Percentiles rank a stretch among this genome's conserved stretches.
Evolutionary conservation across 2,113 vertebrate species (phyloP).

Genomic region (Elachura formosa): DNA sequence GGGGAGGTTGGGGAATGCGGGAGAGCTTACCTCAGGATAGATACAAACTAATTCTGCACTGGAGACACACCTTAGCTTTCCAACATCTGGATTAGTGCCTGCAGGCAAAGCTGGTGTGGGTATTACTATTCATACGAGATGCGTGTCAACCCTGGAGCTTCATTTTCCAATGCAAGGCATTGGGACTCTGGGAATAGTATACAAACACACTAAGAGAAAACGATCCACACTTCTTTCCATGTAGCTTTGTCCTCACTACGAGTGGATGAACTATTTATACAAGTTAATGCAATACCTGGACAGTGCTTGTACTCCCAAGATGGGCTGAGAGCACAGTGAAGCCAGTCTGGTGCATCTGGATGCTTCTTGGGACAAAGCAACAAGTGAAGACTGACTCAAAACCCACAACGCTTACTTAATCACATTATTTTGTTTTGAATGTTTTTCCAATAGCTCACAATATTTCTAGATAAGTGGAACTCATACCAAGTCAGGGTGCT

Average conservation of each 20-base stretch:
- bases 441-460: background rate
- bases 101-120: background rate
- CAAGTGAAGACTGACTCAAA: background rate
- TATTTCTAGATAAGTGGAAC: background rate
- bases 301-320: background rate
- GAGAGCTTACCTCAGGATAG: background rate
- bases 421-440: background rate
- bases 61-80: background rate
- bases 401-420: background rate
- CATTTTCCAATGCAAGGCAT: background rate
- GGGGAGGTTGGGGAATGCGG: background rate
- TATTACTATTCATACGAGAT: fast-evolving
- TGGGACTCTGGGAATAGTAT: background rate
- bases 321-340: background rate
- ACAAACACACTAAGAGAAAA: background rate
- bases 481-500: background rate
- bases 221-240: background rate
- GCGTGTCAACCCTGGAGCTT: background rate
- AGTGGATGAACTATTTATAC: background rate
- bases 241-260: background rate
- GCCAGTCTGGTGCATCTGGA: background rate
- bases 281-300: background rate
- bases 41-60: background rate
- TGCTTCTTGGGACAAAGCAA: background rate
- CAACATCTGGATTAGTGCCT: background rate